A percentile compares a stretch with the other conserved stretches of the same genome.
Conservation (phyloP, 2,888 invertebrate species). For the Ceraclea dissimilis region DNA sequence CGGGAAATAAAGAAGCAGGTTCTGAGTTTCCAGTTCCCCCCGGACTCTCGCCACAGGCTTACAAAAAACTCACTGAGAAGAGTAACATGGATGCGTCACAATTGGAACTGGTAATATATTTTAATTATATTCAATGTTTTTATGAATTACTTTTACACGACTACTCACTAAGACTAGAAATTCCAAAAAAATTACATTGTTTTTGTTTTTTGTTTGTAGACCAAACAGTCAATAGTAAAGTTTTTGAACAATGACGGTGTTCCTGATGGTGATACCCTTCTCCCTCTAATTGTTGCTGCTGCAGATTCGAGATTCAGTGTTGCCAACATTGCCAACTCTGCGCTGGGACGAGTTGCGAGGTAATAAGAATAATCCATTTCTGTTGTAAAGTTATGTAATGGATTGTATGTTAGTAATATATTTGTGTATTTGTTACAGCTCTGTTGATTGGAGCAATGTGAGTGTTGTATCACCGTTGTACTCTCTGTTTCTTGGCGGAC, state of each 20-base stretch:
- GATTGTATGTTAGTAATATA: neutral
- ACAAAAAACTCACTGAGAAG: slow-evolving; percentile 67
- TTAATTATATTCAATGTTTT: neutral
- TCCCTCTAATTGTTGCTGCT: slow-evolving; percentile 76
- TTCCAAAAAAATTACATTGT: neutral
- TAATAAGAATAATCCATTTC: slow-evolving; percentile 28
- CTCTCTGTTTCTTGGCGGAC: slow-evolving; percentile 64
- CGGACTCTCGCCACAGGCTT: slow-evolving; percentile 68
- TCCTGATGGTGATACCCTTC: slow-evolving; percentile 62
- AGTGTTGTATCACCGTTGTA: slow-evolving; percentile 69
- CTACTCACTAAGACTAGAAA: neutral
- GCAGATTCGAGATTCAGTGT: slow-evolving; percentile 86
- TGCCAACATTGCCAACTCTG: slow-evolving; percentile 79
- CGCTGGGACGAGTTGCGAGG: slow-evolving; percentile 71
- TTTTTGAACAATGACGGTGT: slow-evolving; percentile 76
- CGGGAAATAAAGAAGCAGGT: slow-evolving; percentile 43
- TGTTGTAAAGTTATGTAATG: neutral
- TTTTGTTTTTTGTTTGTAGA: slow-evolving; percentile 34
- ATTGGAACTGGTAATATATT: slow-evolving; percentile 63
- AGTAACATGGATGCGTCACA: slow-evolving; percentile 68
- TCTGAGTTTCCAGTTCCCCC: slow-evolving; percentile 57
- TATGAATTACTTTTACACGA: neutral
- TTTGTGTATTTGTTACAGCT: slow-evolving; percentile 39
- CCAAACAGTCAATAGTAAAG: slow-evolving; percentile 72
- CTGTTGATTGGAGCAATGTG: slow-evolving; percentile 69